Evolutionary conservation across 2,888 invertebrate genomes (phyloP).

Genomic region (Eustalomyia histrio): DNA sequence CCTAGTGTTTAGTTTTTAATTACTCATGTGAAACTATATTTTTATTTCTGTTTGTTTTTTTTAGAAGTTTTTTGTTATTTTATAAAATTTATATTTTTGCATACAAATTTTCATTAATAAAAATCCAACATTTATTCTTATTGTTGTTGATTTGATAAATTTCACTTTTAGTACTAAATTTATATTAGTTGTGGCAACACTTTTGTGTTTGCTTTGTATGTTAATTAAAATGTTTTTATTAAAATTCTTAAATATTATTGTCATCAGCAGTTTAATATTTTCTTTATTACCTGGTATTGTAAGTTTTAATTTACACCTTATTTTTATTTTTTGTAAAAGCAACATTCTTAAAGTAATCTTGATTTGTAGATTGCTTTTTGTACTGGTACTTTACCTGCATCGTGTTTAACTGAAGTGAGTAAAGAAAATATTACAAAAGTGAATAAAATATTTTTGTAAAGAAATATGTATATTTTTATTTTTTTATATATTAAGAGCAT

Average conservation of each 20-base stretch:
- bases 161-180: constrained; percentile 49
- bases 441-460: no score
- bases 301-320: constrained; percentile 16
- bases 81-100: constrained; percentile 17
- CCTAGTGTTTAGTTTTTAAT: constrained; percentile 25
- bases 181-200: constrained; percentile 43
- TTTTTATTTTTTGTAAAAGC: background rate
- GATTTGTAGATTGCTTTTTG: constrained; percentile 45
- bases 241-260: constrained; percentile 17
- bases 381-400: constrained; percentile 45
- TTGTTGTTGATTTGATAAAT: constrained; percentile 6
- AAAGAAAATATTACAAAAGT: constrained; percentile 5
- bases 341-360: background rate
- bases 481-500: no score
- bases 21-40: constrained; percentile 54
- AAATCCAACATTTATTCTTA: background rate
- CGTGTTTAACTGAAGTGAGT: constrained; percentile 62
- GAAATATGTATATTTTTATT: no score
- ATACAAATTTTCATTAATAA: constrained; percentile 27
- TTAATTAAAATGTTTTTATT: constrained; percentile 43
- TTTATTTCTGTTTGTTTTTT: constrained; percentile 3
- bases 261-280: background rate
- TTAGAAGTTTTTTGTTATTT: background rate
- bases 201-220: constrained; percentile 17
- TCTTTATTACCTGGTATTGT: constrained; percentile 27